These are phyloP conservation scores for Ptilorrhoa leucosticta DNA, from an alignment of 2,113 vertebrate species.

Conservation along the genomic window DNA sequence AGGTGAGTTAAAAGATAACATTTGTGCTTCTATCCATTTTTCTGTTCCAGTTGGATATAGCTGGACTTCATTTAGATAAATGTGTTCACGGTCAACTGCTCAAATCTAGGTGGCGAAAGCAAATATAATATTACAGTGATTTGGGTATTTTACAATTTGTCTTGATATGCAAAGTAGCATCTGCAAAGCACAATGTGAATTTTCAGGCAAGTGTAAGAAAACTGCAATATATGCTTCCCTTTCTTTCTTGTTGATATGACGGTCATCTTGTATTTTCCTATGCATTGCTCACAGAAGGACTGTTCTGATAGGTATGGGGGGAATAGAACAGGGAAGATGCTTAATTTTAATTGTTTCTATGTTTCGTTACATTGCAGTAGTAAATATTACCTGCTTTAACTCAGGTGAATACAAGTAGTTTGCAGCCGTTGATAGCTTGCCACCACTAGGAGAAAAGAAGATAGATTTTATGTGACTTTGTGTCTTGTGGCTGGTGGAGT, in stretches of 20 bases:
- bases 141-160: not conserved
- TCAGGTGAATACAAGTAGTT: not conserved
- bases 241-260: not conserved
- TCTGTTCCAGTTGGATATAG: not conserved
- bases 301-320: not conserved
- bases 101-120: not conserved
- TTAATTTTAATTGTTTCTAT: not conserved
- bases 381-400: not conserved
- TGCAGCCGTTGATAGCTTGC: not conserved
- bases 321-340: not conserved
- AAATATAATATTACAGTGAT: not conserved
- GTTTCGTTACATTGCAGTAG: not conserved
- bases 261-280: not conserved
- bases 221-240: not conserved
- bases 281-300: not conserved
- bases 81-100: not conserved
- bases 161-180: not conserved
- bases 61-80: not conserved
- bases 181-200: not conserved
- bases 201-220: not conserved
- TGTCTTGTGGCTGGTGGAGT: not conserved
- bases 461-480: not conserved
- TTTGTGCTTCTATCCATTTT: not conserved
- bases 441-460: not conserved
- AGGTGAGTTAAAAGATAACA: conserved; percentile 72